These are phyloP conservation scores for Acromyrmex charruanus DNA, from an alignment of 1,140 invertebrate species.

Conservation along the genomic window DNA sequence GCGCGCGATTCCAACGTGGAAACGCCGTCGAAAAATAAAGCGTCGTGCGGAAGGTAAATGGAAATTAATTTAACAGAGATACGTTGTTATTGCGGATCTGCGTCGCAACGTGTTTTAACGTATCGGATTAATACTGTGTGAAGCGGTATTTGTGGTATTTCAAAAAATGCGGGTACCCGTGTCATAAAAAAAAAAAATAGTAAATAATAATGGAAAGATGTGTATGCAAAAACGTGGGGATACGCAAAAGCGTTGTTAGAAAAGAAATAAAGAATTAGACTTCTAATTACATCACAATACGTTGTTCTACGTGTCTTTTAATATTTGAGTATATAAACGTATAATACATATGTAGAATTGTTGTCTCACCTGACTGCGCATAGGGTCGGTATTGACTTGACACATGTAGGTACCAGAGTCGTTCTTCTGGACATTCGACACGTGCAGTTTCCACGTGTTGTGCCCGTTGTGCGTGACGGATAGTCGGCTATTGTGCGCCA, in stretches of 20 bases:
- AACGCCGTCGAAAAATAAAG: slow-evolving; percentile 53
- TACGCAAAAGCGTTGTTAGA: not conserved
- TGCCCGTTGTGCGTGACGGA: slow-evolving; percentile 96
- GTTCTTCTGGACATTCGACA: slow-evolving; percentile 95
- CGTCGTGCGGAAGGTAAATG: slow-evolving; percentile 50
- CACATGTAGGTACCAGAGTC: slow-evolving; percentile 97
- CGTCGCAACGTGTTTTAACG: slow-evolving; percentile 23
- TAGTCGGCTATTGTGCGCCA: slow-evolving; percentile 94
- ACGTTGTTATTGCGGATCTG: slow-evolving; percentile 54
- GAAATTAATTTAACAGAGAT: slow-evolving; percentile 65
- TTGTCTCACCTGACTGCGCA: slow-evolving; percentile 93
- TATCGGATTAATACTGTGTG: slow-evolving; percentile 38
- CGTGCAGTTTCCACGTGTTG: slow-evolving; percentile 96
- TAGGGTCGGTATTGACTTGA: slow-evolving; percentile 96
- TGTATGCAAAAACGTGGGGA: not conserved
- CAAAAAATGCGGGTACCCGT: slow-evolving; percentile 54
- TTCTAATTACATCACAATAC: not conserved
- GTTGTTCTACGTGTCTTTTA: not conserved
- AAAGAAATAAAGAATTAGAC: not conserved
- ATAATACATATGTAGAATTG: no score
- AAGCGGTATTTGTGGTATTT: slow-evolving; percentile 34
- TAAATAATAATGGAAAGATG: not conserved
- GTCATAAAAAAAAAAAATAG: slow-evolving; percentile 17
- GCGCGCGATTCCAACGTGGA: slow-evolving; percentile 19
- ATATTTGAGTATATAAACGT: not conserved